Evolutionary conservation across 2,888 invertebrate genomes (phyloP).

Genomic region (Melikaiella ostensackeni): DNA sequence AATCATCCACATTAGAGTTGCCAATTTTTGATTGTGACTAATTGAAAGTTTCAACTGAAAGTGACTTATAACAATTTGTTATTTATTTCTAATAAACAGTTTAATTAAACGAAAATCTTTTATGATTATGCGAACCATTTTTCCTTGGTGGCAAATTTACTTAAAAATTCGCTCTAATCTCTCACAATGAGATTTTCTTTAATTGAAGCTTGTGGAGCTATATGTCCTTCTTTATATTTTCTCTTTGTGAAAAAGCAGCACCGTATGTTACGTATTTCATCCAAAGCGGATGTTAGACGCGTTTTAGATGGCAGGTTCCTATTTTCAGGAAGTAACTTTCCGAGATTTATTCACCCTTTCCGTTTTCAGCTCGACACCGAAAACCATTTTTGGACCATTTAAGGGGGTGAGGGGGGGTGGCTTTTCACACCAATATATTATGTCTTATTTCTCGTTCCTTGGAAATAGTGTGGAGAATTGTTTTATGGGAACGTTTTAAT

Average conservation of each 20-base stretch:
- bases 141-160: no score
- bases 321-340: constrained; percentile 18
- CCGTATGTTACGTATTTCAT: not conserved
- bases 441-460: not conserved
- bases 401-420: no score
- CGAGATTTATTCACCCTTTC: not conserved
- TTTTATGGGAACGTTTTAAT: constrained; percentile 6
- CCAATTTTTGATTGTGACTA: no score
- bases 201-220: not conserved
- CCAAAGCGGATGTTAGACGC: not conserved
- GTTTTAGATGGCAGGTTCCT: not conserved
- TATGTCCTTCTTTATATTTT: not conserved
- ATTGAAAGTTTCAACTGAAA: no score
- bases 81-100: no score
- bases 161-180: not conserved
- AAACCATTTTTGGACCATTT: not conserved
- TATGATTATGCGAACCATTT: no score
- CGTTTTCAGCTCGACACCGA: not conserved
- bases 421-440: not conserved
- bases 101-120: no score
- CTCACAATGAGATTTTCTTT: not conserved
- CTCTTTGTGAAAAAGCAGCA: not conserved
- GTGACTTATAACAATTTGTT: no score
- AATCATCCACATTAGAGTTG: no score
- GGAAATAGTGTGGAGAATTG: not conserved